A percentile compares a stretch with the other conserved stretches of the same genome.
These are phyloP conservation scores for Sitodiplosis mosellana DNA, from an alignment of 1,140 invertebrate genomes.

Conservation along the genomic window DNA sequence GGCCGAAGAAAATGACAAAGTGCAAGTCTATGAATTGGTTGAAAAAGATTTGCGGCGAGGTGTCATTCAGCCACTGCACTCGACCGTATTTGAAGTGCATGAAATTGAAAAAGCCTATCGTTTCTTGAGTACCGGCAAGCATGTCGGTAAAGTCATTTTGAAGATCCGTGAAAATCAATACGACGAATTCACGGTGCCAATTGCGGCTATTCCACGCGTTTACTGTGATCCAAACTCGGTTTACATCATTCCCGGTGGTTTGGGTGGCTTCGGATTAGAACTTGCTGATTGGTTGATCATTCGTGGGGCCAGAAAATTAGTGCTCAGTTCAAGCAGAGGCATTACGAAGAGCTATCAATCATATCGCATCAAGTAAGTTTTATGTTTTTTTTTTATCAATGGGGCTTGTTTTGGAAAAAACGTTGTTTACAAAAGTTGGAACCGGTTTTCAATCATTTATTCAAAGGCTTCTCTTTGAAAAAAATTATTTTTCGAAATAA, in stretches of 20 bases:
- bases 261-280: conserved; percentile 86
- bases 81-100: conserved; percentile 35
- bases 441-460: too few relatives aligned
- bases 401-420: too few relatives aligned
- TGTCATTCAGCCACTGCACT: conserved; percentile 39
- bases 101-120: conserved; percentile 48
- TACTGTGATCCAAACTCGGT: conserved; percentile 26
- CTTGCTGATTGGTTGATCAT: conserved; percentile 69
- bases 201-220: conserved; percentile 20
- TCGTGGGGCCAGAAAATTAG: conserved; percentile 55
- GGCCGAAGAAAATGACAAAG: conserved; percentile 8
- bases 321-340: conserved; percentile 64
- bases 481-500: too few relatives aligned
- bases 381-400: background rate
- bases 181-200: conserved; percentile 15
- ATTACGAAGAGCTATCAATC: conserved; percentile 64
- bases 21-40: conserved; percentile 25
- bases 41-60: conserved; percentile 42
- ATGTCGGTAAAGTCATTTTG: conserved; percentile 61
- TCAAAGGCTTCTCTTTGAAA: too few relatives aligned
- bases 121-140: conserved; percentile 68
- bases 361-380: conserved; percentile 32
- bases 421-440: too few relatives aligned
- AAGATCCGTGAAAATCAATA: conserved; percentile 11
- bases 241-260: conserved; percentile 48